Evolutionary conservation across 2,797 vertebrate species (phyloP).

Genomic region (Scomberomorus guttatus): DNA sequence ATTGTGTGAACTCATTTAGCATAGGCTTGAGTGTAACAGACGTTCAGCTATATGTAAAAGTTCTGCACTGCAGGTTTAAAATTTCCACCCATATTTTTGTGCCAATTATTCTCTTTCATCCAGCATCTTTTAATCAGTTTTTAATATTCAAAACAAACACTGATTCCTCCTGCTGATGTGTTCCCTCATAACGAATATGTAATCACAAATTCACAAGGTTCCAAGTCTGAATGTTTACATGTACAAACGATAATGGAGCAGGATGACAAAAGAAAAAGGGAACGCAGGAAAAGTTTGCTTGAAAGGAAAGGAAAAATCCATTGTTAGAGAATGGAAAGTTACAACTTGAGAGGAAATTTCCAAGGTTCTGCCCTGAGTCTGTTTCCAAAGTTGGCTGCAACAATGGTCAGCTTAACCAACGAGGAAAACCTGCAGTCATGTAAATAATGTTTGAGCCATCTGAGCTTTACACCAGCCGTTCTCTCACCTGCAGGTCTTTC

Average conservation of each 20-base stretch:
- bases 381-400: slow-evolving; percentile 33
- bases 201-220: slow-evolving; percentile 1
- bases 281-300: slow-evolving; percentile 33
- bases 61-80: too few species aligned
- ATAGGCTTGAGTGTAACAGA: too few species aligned
- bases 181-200: not conserved
- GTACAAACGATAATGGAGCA: slow-evolving; percentile 5
- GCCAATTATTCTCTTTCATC: not conserved
- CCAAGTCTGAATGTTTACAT: slow-evolving; percentile 10
- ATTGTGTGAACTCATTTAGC: too few species aligned
- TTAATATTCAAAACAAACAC: slow-evolving; percentile 7
- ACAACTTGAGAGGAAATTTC: slow-evolving; percentile 58
- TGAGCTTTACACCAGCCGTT: slow-evolving; percentile 37
- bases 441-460: slow-evolving; percentile 37
- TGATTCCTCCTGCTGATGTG: not conserved
- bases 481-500: slow-evolving; percentile 92
- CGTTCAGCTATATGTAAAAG: not conserved
- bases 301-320: slow-evolving; percentile 54
- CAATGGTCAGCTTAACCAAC: slow-evolving; percentile 31
- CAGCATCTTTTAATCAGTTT: not conserved
- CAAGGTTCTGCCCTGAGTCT: slow-evolving; percentile 38
- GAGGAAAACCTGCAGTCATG: slow-evolving; percentile 23
- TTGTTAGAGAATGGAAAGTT: slow-evolving; percentile 64
- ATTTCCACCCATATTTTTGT: not conserved
- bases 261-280: slow-evolving; percentile 18